phyloP scores from a whole-genome alignment of 2,888 invertebrate species.

The Sinodicranocentrus sp. region DNA sequence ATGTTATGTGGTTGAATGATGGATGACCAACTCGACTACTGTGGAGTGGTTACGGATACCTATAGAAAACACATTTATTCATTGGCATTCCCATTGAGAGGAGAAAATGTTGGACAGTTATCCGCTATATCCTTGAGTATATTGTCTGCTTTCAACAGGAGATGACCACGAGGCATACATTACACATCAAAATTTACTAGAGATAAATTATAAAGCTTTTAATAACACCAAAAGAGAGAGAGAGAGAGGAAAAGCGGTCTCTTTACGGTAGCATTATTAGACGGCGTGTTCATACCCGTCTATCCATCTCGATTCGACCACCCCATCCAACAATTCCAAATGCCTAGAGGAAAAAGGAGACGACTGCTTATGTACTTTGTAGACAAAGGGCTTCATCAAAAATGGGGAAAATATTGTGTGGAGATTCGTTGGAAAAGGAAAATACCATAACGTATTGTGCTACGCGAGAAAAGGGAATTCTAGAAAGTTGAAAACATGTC shows the following conservation, averaged over 20 bases:
- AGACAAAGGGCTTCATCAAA: no score
- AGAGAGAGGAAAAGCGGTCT: slow-evolving; percentile 47
- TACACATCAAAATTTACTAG: slow-evolving; percentile 66
- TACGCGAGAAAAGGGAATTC: no score
- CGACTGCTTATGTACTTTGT: no score
- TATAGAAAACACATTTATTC: no score
- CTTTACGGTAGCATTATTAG: slow-evolving; percentile 60
- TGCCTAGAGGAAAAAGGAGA: slow-evolving; percentile 49
- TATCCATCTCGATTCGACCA: slow-evolving; percentile 42
- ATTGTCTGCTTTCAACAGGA: background rate
- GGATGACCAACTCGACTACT: slow-evolving; percentile 52
- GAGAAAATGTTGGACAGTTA: slow-evolving; percentile 33
- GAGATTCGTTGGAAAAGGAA: no score
- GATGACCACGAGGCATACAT: slow-evolving; percentile 67
- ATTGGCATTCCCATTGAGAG: background rate
- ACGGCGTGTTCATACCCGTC: slow-evolving; percentile 41
- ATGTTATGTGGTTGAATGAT: slow-evolving; percentile 62
- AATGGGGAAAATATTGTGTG: no score
- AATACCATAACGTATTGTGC: no score
- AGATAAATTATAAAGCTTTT: slow-evolving; percentile 68
- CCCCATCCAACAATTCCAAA: slow-evolving; percentile 48
- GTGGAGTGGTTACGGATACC: no score
- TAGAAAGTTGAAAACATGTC: no score
- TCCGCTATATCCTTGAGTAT: slow-evolving; percentile 5
- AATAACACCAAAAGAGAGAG: slow-evolving; percentile 68